phyloP scores from a whole-genome alignment of 2,113 vertebrate genomes.

The Recurvirostra avosetta region DNA sequence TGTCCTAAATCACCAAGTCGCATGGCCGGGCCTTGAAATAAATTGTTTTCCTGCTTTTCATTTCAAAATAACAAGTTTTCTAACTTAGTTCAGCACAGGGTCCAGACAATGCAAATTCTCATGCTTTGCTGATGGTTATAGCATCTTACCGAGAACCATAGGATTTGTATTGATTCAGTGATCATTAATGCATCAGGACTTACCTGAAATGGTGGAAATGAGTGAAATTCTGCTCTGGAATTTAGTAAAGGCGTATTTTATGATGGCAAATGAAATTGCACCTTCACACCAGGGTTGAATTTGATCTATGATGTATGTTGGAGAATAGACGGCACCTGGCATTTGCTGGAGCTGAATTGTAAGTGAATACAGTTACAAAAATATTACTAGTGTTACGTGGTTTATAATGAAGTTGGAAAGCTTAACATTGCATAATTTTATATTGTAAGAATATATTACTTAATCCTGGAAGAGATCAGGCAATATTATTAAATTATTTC shows the following conservation, averaged over 20 bases:
- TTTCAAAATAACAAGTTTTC: not conserved
- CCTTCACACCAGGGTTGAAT: not conserved
- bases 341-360: not conserved
- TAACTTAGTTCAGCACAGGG: not conserved
- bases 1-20: not conserved
- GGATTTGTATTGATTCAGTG: not conserved
- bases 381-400: not conserved
- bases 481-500: not conserved
- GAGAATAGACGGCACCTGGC: not conserved
- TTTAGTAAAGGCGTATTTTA: not conserved
- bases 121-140: not conserved
- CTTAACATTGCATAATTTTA: not conserved
- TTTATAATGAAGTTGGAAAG: not conserved
- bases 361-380: not conserved
- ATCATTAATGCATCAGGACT: not conserved
- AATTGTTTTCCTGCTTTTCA: not conserved
- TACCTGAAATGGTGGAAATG: not conserved
- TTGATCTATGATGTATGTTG: not conserved
- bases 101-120: not conserved
- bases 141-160: not conserved
- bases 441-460: not conserved
- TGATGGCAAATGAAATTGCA: not conserved
- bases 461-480: not conserved
- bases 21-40: not conserved
- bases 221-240: not conserved